These are phyloP conservation scores for Hemithea aestivaria DNA, from an alignment of 2,888 invertebrate genomes.

Conservation along the genomic window DNA sequence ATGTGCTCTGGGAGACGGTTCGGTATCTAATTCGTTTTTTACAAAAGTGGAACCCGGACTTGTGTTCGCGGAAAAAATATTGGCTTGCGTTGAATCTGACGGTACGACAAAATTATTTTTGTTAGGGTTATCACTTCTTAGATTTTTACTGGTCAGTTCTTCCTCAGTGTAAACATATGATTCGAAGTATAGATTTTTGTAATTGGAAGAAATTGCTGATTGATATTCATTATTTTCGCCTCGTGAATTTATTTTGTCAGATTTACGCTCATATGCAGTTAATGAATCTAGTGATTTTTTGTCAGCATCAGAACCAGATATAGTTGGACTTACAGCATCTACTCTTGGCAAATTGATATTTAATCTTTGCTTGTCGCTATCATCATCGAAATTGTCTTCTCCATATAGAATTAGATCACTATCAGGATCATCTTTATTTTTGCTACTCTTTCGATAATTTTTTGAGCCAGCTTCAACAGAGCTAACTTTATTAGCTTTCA, in stretches of 20 bases:
- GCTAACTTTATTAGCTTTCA: conserved; percentile 26
- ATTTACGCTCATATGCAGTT: conserved; percentile 29
- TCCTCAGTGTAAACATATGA: conserved; percentile 17
- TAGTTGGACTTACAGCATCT: conserved; percentile 36
- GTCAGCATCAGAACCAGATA: conserved; percentile 38
- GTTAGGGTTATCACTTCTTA: conserved; percentile 2
- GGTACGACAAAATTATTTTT: conserved; percentile 7
- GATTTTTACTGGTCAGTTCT: conserved; percentile 15
- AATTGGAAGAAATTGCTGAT: conserved; percentile 30
- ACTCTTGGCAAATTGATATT: conserved; percentile 48
- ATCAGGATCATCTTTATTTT: conserved; percentile 7
- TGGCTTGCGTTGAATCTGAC: not conserved
- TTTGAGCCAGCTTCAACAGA: no score
- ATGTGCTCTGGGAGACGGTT: conserved; percentile 41
- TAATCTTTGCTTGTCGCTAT: conserved; percentile 42
- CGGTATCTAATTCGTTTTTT: conserved; percentile 5
- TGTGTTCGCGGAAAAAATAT: not conserved
- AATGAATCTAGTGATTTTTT: conserved; percentile 47
- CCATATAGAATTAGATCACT: conserved; percentile 20
- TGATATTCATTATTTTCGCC: conserved; percentile 13
- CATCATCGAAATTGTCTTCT: conserved; percentile 32
- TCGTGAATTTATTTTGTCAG: conserved; percentile 19
- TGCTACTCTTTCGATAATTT: no score
- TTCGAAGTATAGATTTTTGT: conserved; percentile 22
- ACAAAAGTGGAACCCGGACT: not conserved